Conservation (phyloP, 2,113 vertebrate species). For the Rhinoderma darwinii region DNA sequence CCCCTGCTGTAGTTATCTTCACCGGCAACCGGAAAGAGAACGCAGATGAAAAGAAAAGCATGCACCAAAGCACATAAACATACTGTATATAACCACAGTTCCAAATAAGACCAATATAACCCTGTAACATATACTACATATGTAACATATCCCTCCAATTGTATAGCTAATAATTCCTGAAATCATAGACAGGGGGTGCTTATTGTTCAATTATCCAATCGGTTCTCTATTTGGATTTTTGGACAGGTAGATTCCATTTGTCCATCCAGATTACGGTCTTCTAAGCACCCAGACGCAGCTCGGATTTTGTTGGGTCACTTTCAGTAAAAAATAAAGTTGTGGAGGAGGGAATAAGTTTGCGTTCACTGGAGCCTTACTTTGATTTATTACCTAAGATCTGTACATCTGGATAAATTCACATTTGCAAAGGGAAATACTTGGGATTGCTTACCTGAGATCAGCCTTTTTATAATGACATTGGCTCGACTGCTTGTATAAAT, state of each 20-base stretch:
- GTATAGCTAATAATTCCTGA: neutral
- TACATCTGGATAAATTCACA: conserved; percentile 47
- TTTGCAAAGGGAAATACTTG: conserved; percentile 34
- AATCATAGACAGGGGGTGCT: neutral
- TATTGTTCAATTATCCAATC: neutral
- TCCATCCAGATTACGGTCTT: conserved; percentile 11
- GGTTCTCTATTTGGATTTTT: neutral
- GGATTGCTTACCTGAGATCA: conserved; percentile 48
- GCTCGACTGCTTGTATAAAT: neutral
- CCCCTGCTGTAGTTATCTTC: neutral
- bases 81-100: neutral
- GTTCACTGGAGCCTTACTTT: neutral
- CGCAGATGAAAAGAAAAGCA: neutral
- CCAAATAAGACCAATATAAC: neutral
- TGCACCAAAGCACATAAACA: too few species aligned
- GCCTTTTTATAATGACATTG: conserved; percentile 30
- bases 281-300: neutral
- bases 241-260: conserved; percentile 36
- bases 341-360: neutral
- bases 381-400: neutral
- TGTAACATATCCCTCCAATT: neutral
- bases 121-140: neutral
- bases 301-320: conserved; percentile 15
- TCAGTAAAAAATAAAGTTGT: neutral
- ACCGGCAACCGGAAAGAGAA: neutral